Percentiles rank a stretch among this genome's conserved stretches.
Evolutionary conservation across 2,113 vertebrate genomes (phyloP).

Genomic region (Halichoeres trimaculatus): DNA sequence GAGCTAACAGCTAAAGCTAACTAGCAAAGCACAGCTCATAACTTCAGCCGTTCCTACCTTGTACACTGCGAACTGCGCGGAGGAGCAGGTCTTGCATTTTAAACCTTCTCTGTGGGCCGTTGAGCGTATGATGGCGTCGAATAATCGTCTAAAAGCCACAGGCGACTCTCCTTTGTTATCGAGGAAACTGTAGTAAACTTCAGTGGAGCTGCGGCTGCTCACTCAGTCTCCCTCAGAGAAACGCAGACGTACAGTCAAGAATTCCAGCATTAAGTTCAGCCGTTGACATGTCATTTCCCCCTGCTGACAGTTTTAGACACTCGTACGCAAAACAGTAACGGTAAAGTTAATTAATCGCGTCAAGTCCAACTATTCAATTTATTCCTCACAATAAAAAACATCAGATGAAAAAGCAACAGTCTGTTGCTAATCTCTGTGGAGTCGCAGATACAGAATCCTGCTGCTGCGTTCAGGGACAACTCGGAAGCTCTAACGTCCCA

Average conservation of each 20-base stretch:
- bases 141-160: not conserved
- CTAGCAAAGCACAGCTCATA: constrained; percentile 49
- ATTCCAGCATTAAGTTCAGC: constrained; percentile 13
- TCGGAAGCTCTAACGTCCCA: accelerated
- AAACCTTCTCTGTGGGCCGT: not conserved
- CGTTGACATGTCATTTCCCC: constrained; percentile 64
- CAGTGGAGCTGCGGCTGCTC: constrained; percentile 34
- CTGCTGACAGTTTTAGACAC: constrained; percentile 23
- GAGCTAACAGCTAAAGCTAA: constrained; percentile 61
- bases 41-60: constrained; percentile 61
- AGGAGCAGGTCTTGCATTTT: constrained; percentile 21
- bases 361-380: not conserved
- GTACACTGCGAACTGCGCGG: constrained; percentile 22
- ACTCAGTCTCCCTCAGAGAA: constrained; percentile 18
- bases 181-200: constrained; percentile 67
- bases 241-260: constrained; percentile 5
- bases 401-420: constrained; percentile 49
- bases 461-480: constrained; percentile 31
- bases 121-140: constrained; percentile 53
- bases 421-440: constrained; percentile 52
- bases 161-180: constrained; percentile 45
- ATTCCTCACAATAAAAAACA: not conserved
- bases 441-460: constrained; percentile 30
- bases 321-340: not conserved
- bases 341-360: not conserved